A percentile compares a stretch with the other conserved stretches of the same genome.
Conservation (phyloP, 2,888 invertebrate species). For the Aquatica leii region DNA sequence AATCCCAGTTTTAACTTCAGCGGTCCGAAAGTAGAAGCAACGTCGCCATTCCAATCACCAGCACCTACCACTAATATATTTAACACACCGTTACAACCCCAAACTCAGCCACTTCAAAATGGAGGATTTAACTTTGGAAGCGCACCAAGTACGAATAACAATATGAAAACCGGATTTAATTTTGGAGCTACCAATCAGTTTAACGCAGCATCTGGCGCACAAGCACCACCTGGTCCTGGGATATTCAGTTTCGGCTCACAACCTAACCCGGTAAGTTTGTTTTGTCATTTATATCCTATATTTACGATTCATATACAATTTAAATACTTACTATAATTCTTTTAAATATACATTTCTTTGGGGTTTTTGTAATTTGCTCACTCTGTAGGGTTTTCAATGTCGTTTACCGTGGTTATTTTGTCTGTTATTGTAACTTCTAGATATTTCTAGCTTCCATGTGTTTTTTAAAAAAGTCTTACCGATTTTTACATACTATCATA, state of each 20-base stretch:
- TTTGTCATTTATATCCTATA: too few relatives aligned
- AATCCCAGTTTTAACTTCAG: constrained; percentile 40
- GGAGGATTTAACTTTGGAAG: constrained; percentile 54
- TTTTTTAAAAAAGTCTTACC: too few relatives aligned
- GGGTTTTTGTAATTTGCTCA: too few relatives aligned
- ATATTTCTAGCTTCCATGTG: too few relatives aligned
- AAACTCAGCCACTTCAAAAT: constrained; percentile 41
- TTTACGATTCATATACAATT: too few relatives aligned
- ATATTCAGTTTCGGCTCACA: constrained; percentile 56
- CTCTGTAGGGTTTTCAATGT: too few relatives aligned
- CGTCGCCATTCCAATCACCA: constrained; percentile 25
- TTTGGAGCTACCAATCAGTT: constrained; percentile 47
- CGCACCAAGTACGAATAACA: constrained; percentile 39
- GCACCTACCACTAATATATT: constrained; percentile 45
- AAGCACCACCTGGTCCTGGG: constrained; percentile 37
- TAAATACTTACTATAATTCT: too few relatives aligned
- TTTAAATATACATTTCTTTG: too few relatives aligned
- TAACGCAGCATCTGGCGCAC: constrained; percentile 14
- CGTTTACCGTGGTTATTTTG: too few relatives aligned
- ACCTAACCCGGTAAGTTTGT: constrained; percentile 45
- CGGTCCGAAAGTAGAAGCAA: constrained; percentile 20
- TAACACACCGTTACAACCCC: constrained; percentile 26
- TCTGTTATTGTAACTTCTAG: too few relatives aligned
- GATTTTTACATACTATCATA: too few relatives aligned
- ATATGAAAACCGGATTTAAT: constrained; percentile 48